A percentile compares a stretch with the other conserved stretches of the same genome.
Evolutionary conservation across 2,797 vertebrate species (phyloP).

Genomic region (Myioborus miniatus): DNA sequence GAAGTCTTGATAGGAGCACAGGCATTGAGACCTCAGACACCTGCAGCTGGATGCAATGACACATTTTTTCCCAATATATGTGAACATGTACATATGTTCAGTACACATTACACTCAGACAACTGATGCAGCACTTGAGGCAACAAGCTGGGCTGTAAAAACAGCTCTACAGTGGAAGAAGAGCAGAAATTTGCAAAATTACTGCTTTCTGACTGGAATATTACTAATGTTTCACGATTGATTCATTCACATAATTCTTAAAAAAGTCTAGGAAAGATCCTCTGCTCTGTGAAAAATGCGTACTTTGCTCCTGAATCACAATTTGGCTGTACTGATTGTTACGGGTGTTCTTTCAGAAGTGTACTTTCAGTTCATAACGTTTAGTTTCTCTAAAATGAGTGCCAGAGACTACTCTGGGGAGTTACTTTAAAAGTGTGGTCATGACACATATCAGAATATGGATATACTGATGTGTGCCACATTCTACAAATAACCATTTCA

Average conservation of each 20-base stretch:
- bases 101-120: background rate
- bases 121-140: background rate
- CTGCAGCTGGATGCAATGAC: background rate
- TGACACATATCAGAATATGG: background rate
- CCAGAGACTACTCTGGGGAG: background rate
- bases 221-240: background rate
- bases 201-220: background rate
- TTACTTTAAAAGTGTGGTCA: background rate
- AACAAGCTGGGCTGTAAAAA: background rate
- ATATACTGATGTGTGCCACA: background rate
- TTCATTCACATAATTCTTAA: background rate
- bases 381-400: background rate
- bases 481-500: background rate
- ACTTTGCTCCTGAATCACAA: constrained; percentile 43
- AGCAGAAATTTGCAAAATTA: background rate
- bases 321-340: background rate
- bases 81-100: background rate
- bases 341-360: background rate
- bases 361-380: background rate
- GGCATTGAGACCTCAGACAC: background rate
- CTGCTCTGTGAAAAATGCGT: background rate
- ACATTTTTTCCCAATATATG: background rate
- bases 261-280: background rate
- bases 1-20: background rate
- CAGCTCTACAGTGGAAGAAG: background rate